Percentiles rank a stretch among this genome's conserved stretches.
phyloP scores from a whole-genome alignment of 2,888 invertebrate genomes.

The Biston stratarius region DNA sequence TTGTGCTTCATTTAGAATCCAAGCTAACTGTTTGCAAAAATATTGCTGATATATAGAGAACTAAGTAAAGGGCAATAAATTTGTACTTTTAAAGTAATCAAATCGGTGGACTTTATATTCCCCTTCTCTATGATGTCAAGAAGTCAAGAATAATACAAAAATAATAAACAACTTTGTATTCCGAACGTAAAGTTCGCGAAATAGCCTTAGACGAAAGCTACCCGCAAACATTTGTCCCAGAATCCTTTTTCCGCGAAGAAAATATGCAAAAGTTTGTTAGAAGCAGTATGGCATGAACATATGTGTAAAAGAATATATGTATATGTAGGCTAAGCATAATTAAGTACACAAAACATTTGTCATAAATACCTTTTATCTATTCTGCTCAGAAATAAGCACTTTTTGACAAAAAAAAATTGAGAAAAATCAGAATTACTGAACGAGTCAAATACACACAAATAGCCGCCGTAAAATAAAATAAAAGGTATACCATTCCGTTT shows the following conservation, averaged over 20 bases:
- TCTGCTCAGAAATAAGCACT: too few species aligned
- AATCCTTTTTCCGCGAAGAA: conserved; percentile 51
- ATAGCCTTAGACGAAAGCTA: conserved; percentile 43
- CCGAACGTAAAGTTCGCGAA: conserved; percentile 33
- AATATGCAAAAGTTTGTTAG: conserved; percentile 53
- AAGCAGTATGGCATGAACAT: conserved; percentile 5
- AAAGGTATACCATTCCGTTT: too few species aligned
- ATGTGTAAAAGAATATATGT: background rate
- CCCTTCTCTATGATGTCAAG: background rate
- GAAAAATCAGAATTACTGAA: too few species aligned
- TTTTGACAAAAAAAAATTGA: too few species aligned
- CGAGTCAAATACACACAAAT: too few species aligned
- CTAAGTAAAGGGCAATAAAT: background rate
- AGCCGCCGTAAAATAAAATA: too few species aligned
- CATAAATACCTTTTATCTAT: too few species aligned
- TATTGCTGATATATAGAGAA: too few species aligned
- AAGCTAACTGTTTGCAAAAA: too few species aligned
- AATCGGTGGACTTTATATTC: background rate
- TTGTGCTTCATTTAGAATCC: too few species aligned
- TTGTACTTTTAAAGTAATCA: background rate
- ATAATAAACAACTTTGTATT: conserved; percentile 33
- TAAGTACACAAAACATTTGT: too few species aligned
- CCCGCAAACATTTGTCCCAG: conserved; percentile 51
- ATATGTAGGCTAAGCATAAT: too few species aligned
- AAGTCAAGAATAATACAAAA: conserved; percentile 8